A percentile compares a stretch with the other conserved stretches of the same genome.
These are phyloP conservation scores for Harpagoxenus sublaevis DNA, from an alignment of 2,888 invertebrate species.

Conservation along the genomic window DNA sequence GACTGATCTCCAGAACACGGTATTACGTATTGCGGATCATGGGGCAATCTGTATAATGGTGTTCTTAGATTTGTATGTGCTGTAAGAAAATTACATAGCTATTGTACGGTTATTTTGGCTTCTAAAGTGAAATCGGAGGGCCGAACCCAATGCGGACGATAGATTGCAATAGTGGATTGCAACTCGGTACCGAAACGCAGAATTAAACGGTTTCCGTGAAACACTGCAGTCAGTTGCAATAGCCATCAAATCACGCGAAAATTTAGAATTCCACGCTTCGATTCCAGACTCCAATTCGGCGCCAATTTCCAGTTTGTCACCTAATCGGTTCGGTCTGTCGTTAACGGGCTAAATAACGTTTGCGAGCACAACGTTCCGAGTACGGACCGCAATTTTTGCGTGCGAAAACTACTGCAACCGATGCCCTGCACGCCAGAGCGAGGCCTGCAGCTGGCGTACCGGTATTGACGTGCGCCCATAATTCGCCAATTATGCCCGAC, in stretches of 20 bases:
- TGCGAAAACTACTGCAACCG: slow-evolving; percentile 25
- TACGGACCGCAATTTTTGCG: slow-evolving; percentile 17
- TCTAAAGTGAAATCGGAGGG: slow-evolving; percentile 11
- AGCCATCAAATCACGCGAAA: slow-evolving; percentile 5
- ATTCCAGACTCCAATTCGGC: neutral
- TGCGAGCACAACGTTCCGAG: neutral
- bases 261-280: slow-evolving; percentile 13
- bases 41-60: neutral
- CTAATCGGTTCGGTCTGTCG: neutral
- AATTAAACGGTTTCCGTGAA: slow-evolving; percentile 23
- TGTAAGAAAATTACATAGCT: neutral
- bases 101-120: neutral
- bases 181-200: neutral
- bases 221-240: neutral
- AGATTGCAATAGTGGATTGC: neutral
- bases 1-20: neutral
- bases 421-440: neutral
- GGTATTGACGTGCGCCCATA: slow-evolving; percentile 63
- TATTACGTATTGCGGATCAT: neutral
- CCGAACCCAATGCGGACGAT: slow-evolving; percentile 2
- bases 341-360: neutral
- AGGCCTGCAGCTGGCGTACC: slow-evolving; percentile 42
- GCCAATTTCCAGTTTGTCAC: neutral
- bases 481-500: slow-evolving; percentile 73
- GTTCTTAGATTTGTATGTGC: neutral